Evolutionary conservation across 2,113 vertebrate genomes (phyloP).

Genomic region (Aspiorhynchus laticeps): DNA sequence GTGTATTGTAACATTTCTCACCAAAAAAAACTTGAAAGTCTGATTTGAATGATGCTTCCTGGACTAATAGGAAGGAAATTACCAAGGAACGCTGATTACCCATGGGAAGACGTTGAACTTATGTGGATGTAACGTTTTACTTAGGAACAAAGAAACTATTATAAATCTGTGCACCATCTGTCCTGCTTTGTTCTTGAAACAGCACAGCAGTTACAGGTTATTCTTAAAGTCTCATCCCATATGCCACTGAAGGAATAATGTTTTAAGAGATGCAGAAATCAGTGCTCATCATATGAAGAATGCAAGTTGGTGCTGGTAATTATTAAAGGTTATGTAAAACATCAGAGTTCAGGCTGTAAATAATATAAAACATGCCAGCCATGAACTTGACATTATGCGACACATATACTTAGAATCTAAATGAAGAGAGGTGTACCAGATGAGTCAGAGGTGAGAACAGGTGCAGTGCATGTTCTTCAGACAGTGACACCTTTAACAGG

Average conservation of each 20-base stretch:
- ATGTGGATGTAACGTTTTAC: conserved; percentile 27
- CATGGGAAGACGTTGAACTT: conserved; percentile 18
- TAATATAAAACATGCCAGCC: neutral
- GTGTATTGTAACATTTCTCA: neutral
- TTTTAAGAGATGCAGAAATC: neutral
- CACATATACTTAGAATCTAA: neutral
- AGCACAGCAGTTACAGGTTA: conserved; percentile 12
- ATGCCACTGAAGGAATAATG: neutral
- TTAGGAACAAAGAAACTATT: conserved; percentile 9
- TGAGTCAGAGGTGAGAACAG: conserved; percentile 24
- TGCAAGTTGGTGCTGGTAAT: neutral
- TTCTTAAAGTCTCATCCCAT: conserved; percentile 16
- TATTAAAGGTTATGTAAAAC: neutral
- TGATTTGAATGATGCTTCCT: conserved; percentile 13
- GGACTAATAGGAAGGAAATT: conserved; percentile 18
- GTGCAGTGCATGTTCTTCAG: neutral
- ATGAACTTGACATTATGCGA: neutral
- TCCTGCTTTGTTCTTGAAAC: conserved; percentile 27
- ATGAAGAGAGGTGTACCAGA: neutral
- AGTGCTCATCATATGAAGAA: neutral
- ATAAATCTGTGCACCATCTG: conserved; percentile 50
- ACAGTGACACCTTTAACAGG: neutral
- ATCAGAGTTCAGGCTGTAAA: neutral
- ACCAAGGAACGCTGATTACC: conserved; percentile 4
- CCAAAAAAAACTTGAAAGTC: neutral